Base-by-base conservation (phyloP, 1,140 invertebrate genomes). In the Drosophila obscura region DNA sequence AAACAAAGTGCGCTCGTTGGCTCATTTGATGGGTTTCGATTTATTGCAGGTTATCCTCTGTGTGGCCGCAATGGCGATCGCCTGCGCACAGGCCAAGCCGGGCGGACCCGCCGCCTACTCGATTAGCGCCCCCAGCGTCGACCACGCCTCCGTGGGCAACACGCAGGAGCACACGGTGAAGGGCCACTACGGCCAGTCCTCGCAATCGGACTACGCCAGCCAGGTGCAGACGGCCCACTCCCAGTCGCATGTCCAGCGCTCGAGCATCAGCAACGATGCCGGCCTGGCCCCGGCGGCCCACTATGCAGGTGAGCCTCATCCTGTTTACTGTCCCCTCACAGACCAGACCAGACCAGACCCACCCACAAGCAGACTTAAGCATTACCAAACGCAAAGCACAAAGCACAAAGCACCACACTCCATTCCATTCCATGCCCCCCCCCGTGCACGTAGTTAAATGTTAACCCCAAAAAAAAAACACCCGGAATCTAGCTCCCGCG, bases 81-180 rank as follows among this genome's bases (percentile, higher is more conserved):
- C 90, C 57, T 76, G 77, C 46, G 85, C 56, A 16, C 74, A 88
- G 44, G 91, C 90, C 26, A 77, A 73, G 24, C 90, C 91, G 49
- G 93, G 92, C 41, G 93, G 93, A 0, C 93, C 93, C 19, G 92
- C 93, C 4, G 92, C 93, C 41, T 93, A 93, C 65, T 92, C 92
- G 55, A 93, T 93, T 55, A 92, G 91, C 1, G 92, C 92, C 1
- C 83, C 92, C 31, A 92, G 93, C 35, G 90, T 89, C 3, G 93
- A 93, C 50, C 91, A 91, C 51, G 92, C 89, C 35, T 93, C 92
- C 62, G 91, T 94, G 28, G 93, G 93, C 48, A 92, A 91, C 69
- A 92, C 92, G 52, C 93, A 93, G 66, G 93, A 94, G 72, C 93
- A 92, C n/a, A 94, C 93, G n/a, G 92, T 93, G 19, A 93, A 93